phyloP scores from a whole-genome alignment of 2,888 invertebrate genomes.

The Lobophora halterata region DNA sequence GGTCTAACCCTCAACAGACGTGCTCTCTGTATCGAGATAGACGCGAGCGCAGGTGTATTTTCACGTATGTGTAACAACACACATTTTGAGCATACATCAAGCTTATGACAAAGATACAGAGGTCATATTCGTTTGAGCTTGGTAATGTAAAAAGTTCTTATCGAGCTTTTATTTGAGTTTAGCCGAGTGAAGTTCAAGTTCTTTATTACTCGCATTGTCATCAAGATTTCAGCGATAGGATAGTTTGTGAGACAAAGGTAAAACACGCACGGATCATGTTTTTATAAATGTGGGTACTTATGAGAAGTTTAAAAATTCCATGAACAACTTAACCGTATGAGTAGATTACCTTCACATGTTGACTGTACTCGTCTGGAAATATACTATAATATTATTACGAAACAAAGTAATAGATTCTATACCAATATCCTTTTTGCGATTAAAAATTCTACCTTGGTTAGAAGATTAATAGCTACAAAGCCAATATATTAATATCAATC shows the following conservation, averaged over 20 bases:
- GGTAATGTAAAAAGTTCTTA: slow-evolving; percentile 10
- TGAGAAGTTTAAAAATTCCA: slow-evolving; percentile 33
- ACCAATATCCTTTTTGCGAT: slow-evolving; percentile 12
- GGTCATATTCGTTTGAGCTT: slow-evolving; percentile 30
- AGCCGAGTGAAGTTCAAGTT: slow-evolving; percentile 44
- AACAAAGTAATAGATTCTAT: slow-evolving; percentile 2
- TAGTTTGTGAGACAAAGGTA: slow-evolving; percentile 56
- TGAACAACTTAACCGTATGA: no score
- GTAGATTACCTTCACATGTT: no score
- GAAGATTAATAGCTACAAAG: slow-evolving; percentile 12
- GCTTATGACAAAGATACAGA: slow-evolving; percentile 33
- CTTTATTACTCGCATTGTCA: slow-evolving; percentile 66
- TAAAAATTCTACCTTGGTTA: no score
- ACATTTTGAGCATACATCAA: slow-evolving; percentile 22
- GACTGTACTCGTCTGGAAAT: no score
- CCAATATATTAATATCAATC: slow-evolving; percentile 14
- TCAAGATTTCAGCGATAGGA: slow-evolving; percentile 61
- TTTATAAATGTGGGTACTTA: slow-evolving; percentile 45
- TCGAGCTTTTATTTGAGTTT: slow-evolving; percentile 40
- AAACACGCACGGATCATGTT: slow-evolving; percentile 40
- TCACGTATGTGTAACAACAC: slow-evolving; percentile 51
- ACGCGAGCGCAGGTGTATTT: slow-evolving; percentile 59
- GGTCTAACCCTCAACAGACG: slow-evolving; percentile 57
- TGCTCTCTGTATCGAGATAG: slow-evolving; percentile 72
- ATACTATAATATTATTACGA: slow-evolving; percentile 13